Evolutionary conservation across 2,113 vertebrate species (phyloP).

Genomic region (human): GRCh38 chr4:155135001-155135500

Average conservation of each 20-base stretch:
- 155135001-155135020: not conserved
- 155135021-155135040: not conserved
- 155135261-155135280: not conserved
- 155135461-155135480: not conserved
- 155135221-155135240: not conserved
- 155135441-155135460: not conserved
- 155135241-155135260: not conserved
- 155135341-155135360: not conserved
- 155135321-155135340: not conserved
- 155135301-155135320: not conserved
- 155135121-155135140: not conserved
- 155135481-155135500: not conserved
- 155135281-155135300: not conserved
- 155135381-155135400: not conserved
- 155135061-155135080: not conserved
- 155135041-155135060: not conserved
- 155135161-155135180: not conserved
- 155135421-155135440: not conserved
- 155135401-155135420: not conserved
- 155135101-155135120: conserved; percentile 17
- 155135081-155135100: conserved; percentile 13
- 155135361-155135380: not conserved
- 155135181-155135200: not conserved
- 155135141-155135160: not conserved
- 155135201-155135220: not conserved